These are phyloP conservation scores for Onychostruthus taczanowskii DNA, from an alignment of 2,113 vertebrate genomes.

Conservation along the genomic window DNA sequence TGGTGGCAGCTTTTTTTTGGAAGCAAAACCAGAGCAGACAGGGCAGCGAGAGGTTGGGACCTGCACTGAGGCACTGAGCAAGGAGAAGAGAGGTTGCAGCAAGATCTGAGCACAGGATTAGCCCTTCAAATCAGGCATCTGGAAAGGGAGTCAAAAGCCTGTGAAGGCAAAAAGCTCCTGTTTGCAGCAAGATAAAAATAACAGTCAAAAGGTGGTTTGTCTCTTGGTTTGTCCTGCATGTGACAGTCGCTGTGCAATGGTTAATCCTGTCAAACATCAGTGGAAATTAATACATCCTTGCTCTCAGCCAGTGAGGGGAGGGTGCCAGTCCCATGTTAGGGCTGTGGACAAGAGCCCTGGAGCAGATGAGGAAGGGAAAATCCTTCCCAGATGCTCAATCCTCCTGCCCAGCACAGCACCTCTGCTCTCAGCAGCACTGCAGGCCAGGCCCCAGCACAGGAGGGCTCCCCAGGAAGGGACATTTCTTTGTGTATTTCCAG, in stretches of 20 bases:
- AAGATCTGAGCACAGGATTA: background rate
- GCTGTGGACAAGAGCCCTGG: background rate
- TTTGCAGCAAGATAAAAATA: background rate
- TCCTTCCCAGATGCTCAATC: background rate
- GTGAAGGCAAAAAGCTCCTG: background rate
- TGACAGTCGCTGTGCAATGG: rapidly evolving
- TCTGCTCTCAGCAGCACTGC: background rate
- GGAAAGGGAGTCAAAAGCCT: background rate
- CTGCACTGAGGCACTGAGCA: background rate
- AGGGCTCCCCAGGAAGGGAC: background rate
- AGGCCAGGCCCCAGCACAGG: background rate
- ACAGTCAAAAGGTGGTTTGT: background rate
- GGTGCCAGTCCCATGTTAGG: background rate
- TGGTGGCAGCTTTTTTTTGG: background rate
- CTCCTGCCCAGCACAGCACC: background rate
- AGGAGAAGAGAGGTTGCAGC: background rate
- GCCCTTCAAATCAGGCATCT: background rate
- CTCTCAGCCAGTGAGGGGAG: background rate
- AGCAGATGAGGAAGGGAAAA: background rate
- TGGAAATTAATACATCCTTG: background rate
- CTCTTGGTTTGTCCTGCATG: background rate
- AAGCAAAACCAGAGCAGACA: background rate
- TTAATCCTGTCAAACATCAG: background rate
- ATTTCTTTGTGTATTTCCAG: background rate
- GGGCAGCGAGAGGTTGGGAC: background rate